These are phyloP conservation scores for Lutjanus erythropterus DNA, from an alignment of 2,113 vertebrate genomes.

Conservation along the genomic window DNA sequence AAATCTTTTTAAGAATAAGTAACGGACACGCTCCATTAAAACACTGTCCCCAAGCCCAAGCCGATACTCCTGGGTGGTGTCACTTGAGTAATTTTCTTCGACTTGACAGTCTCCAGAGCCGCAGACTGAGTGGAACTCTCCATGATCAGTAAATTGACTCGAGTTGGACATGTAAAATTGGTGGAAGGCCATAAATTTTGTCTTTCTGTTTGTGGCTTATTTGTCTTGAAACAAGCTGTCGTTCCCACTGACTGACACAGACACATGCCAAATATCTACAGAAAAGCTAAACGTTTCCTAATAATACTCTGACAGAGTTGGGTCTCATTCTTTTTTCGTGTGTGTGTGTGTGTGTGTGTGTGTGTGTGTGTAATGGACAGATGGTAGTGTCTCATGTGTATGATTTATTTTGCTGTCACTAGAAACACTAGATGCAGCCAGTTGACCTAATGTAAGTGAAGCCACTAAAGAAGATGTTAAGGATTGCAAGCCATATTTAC, in stretches of 20 bases:
- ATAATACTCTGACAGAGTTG: background rate
- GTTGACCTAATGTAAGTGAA: slow-evolving; percentile 57
- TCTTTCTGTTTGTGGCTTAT: too few relatives aligned
- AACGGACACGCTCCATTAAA: background rate
- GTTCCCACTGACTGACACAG: background rate
- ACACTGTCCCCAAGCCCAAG: background rate
- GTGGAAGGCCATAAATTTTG: too few relatives aligned
- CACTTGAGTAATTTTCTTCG: background rate
- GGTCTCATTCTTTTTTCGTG: too few relatives aligned
- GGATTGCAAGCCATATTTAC: too few relatives aligned
- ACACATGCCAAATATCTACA: background rate
- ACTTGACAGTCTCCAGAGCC: background rate
- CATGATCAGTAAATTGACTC: background rate
- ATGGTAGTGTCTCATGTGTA: background rate
- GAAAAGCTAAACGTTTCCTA: background rate
- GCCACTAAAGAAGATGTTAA: background rate
- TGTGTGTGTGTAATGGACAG: too few relatives aligned
- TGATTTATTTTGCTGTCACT: background rate
- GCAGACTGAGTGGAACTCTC: background rate
- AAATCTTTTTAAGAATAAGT: background rate
- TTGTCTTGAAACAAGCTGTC: too few relatives aligned
- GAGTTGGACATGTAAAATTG: too few relatives aligned
- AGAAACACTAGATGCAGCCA: slow-evolving; percentile 6
- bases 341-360: too few relatives aligned
- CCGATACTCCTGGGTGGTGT: background rate